Evolutionary conservation across 2,888 invertebrate species (phyloP).

Genomic region (Anagyrus pseudococci): DNA sequence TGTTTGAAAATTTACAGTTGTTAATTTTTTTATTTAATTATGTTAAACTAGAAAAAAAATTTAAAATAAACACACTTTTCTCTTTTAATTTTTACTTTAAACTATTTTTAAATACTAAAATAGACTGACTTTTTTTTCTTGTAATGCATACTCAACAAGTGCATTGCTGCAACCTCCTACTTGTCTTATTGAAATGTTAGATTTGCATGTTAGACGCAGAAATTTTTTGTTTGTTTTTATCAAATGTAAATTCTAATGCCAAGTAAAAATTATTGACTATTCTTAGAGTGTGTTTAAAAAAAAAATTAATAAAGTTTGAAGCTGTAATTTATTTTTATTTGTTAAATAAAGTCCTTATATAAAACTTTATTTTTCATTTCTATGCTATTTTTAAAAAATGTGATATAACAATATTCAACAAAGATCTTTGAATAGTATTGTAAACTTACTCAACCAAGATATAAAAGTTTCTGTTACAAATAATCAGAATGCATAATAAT

Average conservation of each 20-base stretch:
- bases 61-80: neutral
- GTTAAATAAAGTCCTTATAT: no score
- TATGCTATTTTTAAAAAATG: no score
- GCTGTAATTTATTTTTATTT: constrained; percentile 6
- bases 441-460: no score
- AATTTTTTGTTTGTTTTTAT: constrained; percentile 25
- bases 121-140: constrained; percentile 6
- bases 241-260: constrained; percentile 30
- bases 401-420: neutral
- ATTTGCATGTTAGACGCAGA: constrained; percentile 10
- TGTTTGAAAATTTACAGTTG: neutral
- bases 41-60: neutral
- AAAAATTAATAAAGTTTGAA: constrained; percentile 7
- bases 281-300: constrained; percentile 20
- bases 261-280: constrained; percentile 19
- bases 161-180: constrained; percentile 9
- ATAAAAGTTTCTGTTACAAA: no score
- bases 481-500: no score
- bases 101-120: neutral
- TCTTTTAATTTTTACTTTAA: neutral
- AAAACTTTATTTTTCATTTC: no score
- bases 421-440: no score
- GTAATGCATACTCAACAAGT: neutral
- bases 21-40: neutral
- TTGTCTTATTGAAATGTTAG: constrained; percentile 24